Base-by-base conservation (phyloP, 2,888 invertebrate species). In the Caenorhabditis afra region DNA sequence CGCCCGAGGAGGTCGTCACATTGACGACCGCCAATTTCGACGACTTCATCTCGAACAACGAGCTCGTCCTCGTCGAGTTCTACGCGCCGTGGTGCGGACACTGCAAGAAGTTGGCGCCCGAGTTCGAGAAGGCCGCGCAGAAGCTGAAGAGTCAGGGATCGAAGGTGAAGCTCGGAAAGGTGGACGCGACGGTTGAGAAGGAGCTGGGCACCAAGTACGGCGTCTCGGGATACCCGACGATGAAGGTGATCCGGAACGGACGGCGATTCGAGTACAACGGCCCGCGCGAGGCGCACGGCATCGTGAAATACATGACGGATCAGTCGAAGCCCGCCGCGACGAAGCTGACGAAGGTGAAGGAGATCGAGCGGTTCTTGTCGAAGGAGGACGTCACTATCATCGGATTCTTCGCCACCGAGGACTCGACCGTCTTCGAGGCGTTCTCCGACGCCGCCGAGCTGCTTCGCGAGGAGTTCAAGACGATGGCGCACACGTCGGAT, bases 81-180 rank as follows among this genome's bases (percentile, higher is more conserved):
- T 93, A 93, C 89, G 92, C 93, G 29, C 92, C 93, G n/a, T 93
- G 91, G 91, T 92, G 91, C 89, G 91, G 91, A 39, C 91, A 91
- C 81, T 91, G 91, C 85, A 92, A 92, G 81, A 87, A 90, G 37
- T 39, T 93, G 66, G 92, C 91, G 44, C 92, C 92, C 11, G 91
- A 92, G 66, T 92, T 90, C 84, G 92, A 92, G 82, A 91, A 91
- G 77, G 92, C 93, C 37, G 92, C 93, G 1, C 88, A 91, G 77
- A 84, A 86, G 41, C 71, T 88, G 67, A 85, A 85, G 66, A 80
- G 81, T 22, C 65, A 75, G 57, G 81, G 84, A 52, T 73, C 79
- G 10, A 81, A 82, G 22, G 77, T 81, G 22, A 73, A 62, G 23
- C 87, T 93, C 37, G 92, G 91, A 58, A 93, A 93, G 88, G 91